Base-by-base conservation (phyloP, 2,113 vertebrate species). In the Accipiter virgatus region DNA sequence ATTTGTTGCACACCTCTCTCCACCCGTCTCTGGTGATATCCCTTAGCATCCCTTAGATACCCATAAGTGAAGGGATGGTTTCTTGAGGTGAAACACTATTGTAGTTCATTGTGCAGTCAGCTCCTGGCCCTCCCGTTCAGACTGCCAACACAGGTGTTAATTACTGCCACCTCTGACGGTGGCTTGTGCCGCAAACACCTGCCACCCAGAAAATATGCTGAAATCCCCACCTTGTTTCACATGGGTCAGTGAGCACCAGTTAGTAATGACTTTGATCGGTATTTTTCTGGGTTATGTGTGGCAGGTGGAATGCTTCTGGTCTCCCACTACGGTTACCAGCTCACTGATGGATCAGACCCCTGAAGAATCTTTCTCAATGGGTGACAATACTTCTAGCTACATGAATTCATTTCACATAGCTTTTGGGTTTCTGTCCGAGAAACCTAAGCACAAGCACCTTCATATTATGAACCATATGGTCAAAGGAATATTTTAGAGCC, bases 121-220 rank as follows among this genome's bases (percentile, higher is more conserved):
- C 12, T 67, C 21, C 62, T 43, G 50, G 53, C 43, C 71, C 34
- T 81, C 59, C 45, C 6, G 3, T 26, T 62, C 45, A 38, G 31
- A 15, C 17, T 68, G 47, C 45, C 83, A 87, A 89, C 84, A 58
- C 42, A 56, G 18, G 8, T 80, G 74, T 92, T 95, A 97, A 96
- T 95, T 80, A 90, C 58, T 63, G 80, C 77, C 88, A 80, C 81
- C 84, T 85, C 86, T 34, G 75, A 78, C 2, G 3, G 59, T 58
- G 70, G 66, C 32, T 84, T 88, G 48, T 62, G 62, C 67, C 71
- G 58, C 7, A 11, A 85, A 83, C 83, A 85, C 47, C 93, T 93
- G 81, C 72, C 82, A 92, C 63, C 47, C 91, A 88, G 83, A 86
- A 96, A 90, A 82, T 26, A 25, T 4, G 78, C 56, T 61, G 56